Base-by-base conservation (phyloP, 2,113 vertebrate species). In the Scatophagus argus region DNA sequence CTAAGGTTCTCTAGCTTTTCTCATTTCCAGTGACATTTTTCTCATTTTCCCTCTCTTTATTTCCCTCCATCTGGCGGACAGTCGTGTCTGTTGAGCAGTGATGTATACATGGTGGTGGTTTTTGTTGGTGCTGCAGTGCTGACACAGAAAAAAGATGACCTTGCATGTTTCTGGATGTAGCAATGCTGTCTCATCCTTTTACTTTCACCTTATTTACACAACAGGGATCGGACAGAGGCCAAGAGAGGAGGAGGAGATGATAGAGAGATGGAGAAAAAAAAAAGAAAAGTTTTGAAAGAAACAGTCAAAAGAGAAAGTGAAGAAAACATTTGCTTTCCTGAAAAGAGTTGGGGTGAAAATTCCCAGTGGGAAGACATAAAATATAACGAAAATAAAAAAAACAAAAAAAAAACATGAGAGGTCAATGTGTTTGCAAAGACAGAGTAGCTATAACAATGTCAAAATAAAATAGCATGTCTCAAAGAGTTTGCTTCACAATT, bases 181-280 rank as follows among this genome's bases (percentile, higher is more conserved):
- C 25, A 10, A 23, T 71, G 78, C 79, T 68, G 81, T 38, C 91
- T 85, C 74, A 80, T 84, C 82, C 61, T 85, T 90, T 86, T 66
- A 79, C 76, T 83, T 72, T 83, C 66, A 64, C 51, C 39, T 66
- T 87, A 79, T 84, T 84, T 86, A 87, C 80, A 88, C 82, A 86
- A 77, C 85, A 88, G 78, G 69, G 60, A 47, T 46, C 74, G 64
- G 49, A 74, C 74, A 23, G 32, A 54, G 44, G 69, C 85, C 68
- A 74, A 51, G 58, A 70, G 58, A 66, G 27, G 64, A 34, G 19
- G 44, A 73, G 56, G 39, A 11, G 27, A 58, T 8, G 46, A 49
- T n/a, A 21, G 27, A 19, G 12, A n/a, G 8, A 70, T 19, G 14
- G 56, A 29, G n/a, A n/a, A n/a, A n/a, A n/a, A n/a, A n/a, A n/a